Evolutionary conservation across 2,113 vertebrate species (phyloP).

Genomic region (Spheniscus mendiculus): DNA sequence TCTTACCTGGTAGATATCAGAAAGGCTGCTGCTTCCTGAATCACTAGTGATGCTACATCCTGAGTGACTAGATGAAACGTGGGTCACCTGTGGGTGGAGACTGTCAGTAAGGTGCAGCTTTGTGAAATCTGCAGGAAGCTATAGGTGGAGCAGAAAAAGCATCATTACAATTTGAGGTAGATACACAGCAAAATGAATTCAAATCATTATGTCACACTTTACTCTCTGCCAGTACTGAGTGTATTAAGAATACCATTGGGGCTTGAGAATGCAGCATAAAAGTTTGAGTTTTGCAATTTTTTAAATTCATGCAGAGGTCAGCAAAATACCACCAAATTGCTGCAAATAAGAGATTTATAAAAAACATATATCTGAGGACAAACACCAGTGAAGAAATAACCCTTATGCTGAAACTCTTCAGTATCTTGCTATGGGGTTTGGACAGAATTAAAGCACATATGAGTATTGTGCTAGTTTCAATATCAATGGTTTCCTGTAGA

Average conservation of each 20-base stretch:
- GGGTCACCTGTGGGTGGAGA: conserved; percentile 98
- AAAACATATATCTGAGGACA: neutral
- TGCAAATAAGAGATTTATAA: neutral
- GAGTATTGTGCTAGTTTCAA: neutral
- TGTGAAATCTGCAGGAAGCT: conserved; percentile 98
- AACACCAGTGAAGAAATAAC: neutral
- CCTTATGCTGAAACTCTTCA: neutral
- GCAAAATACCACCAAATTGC: neutral
- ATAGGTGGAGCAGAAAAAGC: conserved; percentile 67
- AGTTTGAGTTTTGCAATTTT: neutral
- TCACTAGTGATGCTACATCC: conserved; percentile 99
- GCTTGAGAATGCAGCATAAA: neutral
- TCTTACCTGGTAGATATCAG: conserved; percentile 99
- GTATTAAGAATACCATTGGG: neutral
- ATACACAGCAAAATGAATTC: neutral
- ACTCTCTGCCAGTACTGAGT: neutral
- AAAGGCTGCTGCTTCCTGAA: conserved; percentile 99
- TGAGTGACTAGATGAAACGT: conserved; percentile 98
- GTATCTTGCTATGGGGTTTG: neutral
- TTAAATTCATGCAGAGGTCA: neutral
- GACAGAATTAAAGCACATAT: neutral
- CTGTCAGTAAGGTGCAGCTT: conserved; percentile 98
- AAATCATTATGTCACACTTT: neutral
- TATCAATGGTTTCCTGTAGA: neutral
- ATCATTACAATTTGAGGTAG: conserved; percentile 60